These are phyloP conservation scores for Lamprotornis superbus DNA, from an alignment of 2,113 vertebrate genomes.

Conservation along the genomic window DNA sequence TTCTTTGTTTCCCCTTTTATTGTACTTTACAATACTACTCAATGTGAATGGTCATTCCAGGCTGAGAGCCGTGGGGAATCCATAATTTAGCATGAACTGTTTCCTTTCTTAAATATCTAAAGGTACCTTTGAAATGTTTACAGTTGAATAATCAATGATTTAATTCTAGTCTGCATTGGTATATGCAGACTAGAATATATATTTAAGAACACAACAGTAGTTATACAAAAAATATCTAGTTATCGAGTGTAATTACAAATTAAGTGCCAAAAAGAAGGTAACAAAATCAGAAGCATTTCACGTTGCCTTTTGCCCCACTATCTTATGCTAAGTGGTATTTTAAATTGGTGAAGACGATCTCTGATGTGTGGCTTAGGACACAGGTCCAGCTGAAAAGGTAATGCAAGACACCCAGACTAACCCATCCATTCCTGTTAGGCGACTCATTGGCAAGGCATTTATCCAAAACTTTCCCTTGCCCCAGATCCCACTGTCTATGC, in stretches of 20 bases:
- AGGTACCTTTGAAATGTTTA: neutral
- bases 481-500: neutral
- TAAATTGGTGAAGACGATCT: neutral
- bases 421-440: neutral
- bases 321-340: neutral
- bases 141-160: neutral
- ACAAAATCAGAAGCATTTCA: neutral
- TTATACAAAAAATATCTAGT: neutral
- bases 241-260: neutral
- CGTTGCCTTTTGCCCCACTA: neutral
- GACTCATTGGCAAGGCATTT: neutral
- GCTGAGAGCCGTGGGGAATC: neutral
- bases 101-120: neutral
- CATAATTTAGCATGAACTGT: accelerated
- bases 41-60: neutral
- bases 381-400: neutral
- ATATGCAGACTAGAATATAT: neutral
- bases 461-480: neutral
- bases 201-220: neutral
- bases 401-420: neutral
- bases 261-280: neutral
- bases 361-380: neutral
- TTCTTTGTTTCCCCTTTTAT: neutral
- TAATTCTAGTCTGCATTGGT: neutral
- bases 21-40: neutral